These are phyloP conservation scores for Malacosoma neustria DNA, from an alignment of 2,888 invertebrate species.

Conservation along the genomic window DNA sequence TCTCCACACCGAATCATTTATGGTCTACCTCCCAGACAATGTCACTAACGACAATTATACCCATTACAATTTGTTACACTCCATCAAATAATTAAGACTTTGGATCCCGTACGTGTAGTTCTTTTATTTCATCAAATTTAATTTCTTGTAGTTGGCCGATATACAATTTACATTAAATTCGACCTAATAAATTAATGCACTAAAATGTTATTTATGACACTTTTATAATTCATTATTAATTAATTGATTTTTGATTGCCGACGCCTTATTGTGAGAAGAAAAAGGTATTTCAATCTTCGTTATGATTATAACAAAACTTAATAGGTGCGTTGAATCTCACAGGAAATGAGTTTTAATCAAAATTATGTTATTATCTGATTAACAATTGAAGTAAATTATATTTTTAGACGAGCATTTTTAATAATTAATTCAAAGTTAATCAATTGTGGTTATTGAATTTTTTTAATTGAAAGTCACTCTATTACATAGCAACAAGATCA, in stretches of 20 bases:
- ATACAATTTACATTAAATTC: neutral
- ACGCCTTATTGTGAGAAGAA: neutral
- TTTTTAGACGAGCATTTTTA: slow-evolving; percentile 1
- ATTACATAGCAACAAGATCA: too few relatives aligned
- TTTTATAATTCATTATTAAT: neutral
- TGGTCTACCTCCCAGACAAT: slow-evolving; percentile 46
- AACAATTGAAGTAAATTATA: slow-evolving; percentile 13
- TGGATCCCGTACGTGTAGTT: slow-evolving; percentile 3
- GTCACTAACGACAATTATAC: slow-evolving; percentile 57
- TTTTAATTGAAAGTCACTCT: too few relatives aligned
- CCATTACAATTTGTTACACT: slow-evolving; percentile 45
- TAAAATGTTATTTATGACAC: neutral
- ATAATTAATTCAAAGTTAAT: neutral
- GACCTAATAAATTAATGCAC: neutral
- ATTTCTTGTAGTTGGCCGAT: neutral
- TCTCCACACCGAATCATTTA: slow-evolving; percentile 43
- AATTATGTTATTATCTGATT: slow-evolving; percentile 4
- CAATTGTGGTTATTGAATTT: too few relatives aligned
- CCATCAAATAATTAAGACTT: slow-evolving; percentile 45
- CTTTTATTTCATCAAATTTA: neutral
- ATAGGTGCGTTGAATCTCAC: neutral
- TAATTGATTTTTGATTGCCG: neutral
- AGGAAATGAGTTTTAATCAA: neutral
- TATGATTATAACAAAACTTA: neutral
- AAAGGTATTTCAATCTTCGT: neutral